Conservation (phyloP, 2,888 invertebrate species). For the Troides helena region DNA sequence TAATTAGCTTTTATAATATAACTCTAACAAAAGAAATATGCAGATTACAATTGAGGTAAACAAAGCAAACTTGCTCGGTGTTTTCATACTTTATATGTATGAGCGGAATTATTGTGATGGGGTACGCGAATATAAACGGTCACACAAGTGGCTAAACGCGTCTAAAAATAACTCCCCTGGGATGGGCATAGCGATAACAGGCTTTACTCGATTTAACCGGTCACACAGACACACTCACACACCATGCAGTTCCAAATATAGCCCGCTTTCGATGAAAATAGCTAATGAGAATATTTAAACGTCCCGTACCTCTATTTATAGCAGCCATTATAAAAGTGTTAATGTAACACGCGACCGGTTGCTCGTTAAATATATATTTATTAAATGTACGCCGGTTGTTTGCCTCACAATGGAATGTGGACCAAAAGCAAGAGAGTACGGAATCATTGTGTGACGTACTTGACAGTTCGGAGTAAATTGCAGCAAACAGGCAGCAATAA, state of each 20-base stretch:
- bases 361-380: background rate
- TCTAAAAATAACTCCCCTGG: slow-evolving; percentile 64
- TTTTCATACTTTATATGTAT: slow-evolving; percentile 2
- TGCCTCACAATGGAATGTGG: background rate
- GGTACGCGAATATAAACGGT: slow-evolving; percentile 46
- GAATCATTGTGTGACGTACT: background rate
- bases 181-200: slow-evolving; percentile 63
- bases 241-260: slow-evolving; percentile 57
- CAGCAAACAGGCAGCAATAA: background rate
- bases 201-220: slow-evolving; percentile 58
- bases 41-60: background rate
- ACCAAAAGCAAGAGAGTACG: background rate
- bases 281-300: slow-evolving; percentile 36
- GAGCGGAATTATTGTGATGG: slow-evolving; percentile 23
- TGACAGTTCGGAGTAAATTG: background rate
- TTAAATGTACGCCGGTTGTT: background rate
- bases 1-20: background rate
- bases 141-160: slow-evolving; percentile 55
- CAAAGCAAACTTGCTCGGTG: background rate
- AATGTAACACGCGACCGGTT: slow-evolving; percentile 6
- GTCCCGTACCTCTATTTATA: slow-evolving; percentile 36
- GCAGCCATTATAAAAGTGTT: slow-evolving; percentile 7
- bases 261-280: slow-evolving; percentile 38
- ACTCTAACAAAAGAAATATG: background rate
- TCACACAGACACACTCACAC: slow-evolving; percentile 37